These are phyloP conservation scores for Diachasmimorpha longicaudata DNA, from an alignment of 1,140 invertebrate species.

Conservation along the genomic window DNA sequence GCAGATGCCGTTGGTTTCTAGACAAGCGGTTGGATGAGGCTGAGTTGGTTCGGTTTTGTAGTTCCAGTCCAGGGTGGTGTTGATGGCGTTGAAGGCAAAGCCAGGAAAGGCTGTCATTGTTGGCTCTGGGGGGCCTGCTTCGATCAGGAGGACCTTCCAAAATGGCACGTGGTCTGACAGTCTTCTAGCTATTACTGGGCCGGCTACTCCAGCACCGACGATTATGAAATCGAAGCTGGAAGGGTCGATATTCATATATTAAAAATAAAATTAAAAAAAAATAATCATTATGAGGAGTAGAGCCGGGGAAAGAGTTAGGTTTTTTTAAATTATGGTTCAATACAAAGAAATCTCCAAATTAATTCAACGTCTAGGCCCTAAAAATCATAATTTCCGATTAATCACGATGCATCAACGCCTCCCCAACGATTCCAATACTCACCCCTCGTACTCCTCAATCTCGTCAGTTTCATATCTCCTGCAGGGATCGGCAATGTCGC, in stretches of 20 bases:
- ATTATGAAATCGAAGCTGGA: conserved; percentile 65
- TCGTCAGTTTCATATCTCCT: conserved; percentile 46
- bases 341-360: too few relatives aligned
- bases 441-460: conserved; percentile 36
- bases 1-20: conserved; percentile 68
- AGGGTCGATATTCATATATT: too few relatives aligned
- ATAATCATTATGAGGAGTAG: too few relatives aligned
- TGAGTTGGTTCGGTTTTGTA: conserved; percentile 67
- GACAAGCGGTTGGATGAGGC: conserved; percentile 57
- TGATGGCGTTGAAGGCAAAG: conserved; percentile 66
- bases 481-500: conserved; percentile 64
- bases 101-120: conserved; percentile 72
- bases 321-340: too few relatives aligned
- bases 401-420: too few relatives aligned
- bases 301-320: too few relatives aligned
- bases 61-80: conserved; percentile 68
- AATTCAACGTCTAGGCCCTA: too few relatives aligned
- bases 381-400: too few relatives aligned
- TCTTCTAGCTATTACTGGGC: conserved; percentile 70
- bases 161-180: conserved; percentile 48
- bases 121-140: conserved; percentile 80
- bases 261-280: too few relatives aligned
- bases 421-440: not conserved
- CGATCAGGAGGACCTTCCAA: conserved; percentile 66
- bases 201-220: conserved; percentile 69